Conservation (phyloP, 2,888 invertebrate species). For the Erebia epiphron region DNA sequence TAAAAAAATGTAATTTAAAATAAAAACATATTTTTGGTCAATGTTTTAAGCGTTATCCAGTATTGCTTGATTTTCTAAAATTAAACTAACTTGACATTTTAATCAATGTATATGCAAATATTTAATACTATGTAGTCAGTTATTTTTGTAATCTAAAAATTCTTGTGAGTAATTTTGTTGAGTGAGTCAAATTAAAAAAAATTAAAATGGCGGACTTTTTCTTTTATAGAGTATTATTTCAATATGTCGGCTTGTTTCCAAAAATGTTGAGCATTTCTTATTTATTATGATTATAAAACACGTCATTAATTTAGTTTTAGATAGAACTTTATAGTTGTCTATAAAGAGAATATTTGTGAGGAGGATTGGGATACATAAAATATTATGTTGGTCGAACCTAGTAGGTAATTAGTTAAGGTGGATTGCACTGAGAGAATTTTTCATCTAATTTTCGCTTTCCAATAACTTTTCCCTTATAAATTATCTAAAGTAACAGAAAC, state of each 20-base stretch:
- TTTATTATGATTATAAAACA: neutral
- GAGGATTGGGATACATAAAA: neutral
- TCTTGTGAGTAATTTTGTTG: neutral
- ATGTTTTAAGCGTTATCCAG: conserved; percentile 8
- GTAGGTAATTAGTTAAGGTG: neutral
- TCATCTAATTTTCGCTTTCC: too few species aligned
- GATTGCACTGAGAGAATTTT: too few species aligned
- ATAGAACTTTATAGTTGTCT: neutral
- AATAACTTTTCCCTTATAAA: too few species aligned
- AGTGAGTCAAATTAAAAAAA: neutral
- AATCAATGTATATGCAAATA: neutral
- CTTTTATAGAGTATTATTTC: neutral
- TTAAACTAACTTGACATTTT: conserved; percentile 12
- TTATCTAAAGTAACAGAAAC: too few species aligned
- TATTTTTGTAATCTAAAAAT: neutral
- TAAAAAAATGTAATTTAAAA: neutral
- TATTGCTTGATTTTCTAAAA: conserved; percentile 12
- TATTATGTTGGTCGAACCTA: neutral
- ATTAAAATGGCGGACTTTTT: neutral
- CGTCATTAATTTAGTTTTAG: conserved; percentile 17
- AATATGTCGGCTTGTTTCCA: neutral
- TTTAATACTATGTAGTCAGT: neutral
- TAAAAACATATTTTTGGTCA: conserved; percentile 12
- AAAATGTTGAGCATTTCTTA: neutral
- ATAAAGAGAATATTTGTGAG: neutral